Conservation (phyloP, 2,797 vertebrate genomes). For the Steatocranus sp. region DNA sequence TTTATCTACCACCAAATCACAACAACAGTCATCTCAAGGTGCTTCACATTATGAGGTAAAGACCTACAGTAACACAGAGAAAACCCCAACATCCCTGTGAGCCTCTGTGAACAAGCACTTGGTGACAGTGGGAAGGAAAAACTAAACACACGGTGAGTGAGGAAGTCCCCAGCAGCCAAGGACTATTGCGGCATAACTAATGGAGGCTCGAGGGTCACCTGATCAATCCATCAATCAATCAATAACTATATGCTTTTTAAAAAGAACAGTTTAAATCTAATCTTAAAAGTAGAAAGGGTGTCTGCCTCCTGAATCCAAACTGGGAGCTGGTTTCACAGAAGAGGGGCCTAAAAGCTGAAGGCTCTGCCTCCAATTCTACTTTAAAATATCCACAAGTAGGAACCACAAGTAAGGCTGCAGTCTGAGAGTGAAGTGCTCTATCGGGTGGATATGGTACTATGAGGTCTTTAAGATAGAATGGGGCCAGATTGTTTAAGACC, state of each 20-base stretch:
- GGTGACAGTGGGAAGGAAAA: background rate
- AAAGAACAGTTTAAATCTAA: background rate
- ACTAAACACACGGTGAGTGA: background rate
- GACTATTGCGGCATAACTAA: background rate
- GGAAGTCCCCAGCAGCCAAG: background rate
- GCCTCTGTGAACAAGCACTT: background rate
- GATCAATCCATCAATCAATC: background rate
- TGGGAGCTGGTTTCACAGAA: background rate
- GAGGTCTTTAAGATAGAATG: background rate
- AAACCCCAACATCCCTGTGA: background rate
- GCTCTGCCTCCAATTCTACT: background rate
- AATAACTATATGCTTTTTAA: background rate
- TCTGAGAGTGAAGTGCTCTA: background rate
- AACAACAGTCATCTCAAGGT: background rate
- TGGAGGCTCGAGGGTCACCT: background rate
- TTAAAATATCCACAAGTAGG: background rate
- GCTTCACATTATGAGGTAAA: background rate
- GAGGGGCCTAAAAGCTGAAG: rapidly evolving
- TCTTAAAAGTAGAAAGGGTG: background rate
- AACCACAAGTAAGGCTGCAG: background rate
- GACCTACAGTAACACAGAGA: background rate
- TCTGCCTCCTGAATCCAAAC: background rate
- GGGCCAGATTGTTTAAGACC: background rate
- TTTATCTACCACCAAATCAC: background rate
- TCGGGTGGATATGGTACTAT: background rate